Evolutionary conservation across 1,140 invertebrate species (phyloP).

Genomic region (Diplogasteroides magnus): DNA sequence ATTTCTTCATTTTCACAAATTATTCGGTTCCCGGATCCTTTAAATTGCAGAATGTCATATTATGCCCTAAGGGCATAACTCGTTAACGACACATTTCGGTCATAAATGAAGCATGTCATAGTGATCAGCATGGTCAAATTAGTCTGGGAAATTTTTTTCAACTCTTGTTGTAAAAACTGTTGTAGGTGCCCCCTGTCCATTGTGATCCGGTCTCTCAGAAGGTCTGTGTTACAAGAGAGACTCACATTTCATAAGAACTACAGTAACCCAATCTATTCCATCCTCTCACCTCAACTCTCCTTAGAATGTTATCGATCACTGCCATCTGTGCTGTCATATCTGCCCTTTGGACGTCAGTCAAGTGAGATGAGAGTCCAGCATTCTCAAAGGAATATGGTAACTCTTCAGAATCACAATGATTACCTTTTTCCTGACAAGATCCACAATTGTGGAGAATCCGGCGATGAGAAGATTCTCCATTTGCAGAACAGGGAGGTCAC

Average conservation of each 20-base stretch:
- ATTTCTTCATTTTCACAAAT: too few relatives aligned
- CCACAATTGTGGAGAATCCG: slow-evolving; percentile 82
- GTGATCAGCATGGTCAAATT: too few relatives aligned
- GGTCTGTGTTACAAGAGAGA: neutral
- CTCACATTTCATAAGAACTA: neutral
- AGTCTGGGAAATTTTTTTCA: too few relatives aligned
- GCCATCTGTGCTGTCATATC: slow-evolving; percentile 89
- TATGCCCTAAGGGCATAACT: too few relatives aligned
- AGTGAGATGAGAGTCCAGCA: slow-evolving; percentile 67
- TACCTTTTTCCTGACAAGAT: slow-evolving; percentile 75
- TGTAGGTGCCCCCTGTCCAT: slow-evolving; percentile 5
- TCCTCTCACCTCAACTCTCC: slow-evolving; percentile 44
- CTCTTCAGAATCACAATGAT: neutral
- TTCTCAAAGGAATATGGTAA: slow-evolving; percentile 59
- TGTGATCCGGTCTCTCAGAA: too few relatives aligned
- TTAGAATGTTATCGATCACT: slow-evolving; percentile 51
- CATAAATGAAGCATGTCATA: too few relatives aligned
- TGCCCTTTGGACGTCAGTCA: slow-evolving; percentile 72
- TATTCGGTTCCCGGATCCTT: too few relatives aligned
- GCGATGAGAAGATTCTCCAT: slow-evolving; percentile 79
- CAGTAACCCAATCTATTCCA: neutral
- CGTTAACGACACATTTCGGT: too few relatives aligned
- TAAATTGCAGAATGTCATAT: too few relatives aligned
- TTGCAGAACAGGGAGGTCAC: slow-evolving; percentile 82
- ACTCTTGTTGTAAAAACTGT: too few relatives aligned